Evolutionary conservation across 2,888 invertebrate genomes (phyloP).

Genomic region (Mellilla xanthometata): DNA sequence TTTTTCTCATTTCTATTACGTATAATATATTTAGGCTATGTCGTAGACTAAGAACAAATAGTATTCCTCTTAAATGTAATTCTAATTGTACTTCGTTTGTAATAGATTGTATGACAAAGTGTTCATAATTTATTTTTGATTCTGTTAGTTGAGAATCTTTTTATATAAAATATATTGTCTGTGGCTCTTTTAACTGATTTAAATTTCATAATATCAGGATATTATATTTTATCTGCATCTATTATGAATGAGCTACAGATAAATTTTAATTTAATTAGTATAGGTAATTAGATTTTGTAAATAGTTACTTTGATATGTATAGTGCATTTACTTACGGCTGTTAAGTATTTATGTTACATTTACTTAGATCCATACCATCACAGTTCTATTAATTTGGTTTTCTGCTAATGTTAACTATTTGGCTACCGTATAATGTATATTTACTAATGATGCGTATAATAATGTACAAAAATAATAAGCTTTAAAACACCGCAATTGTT

Average conservation of each 20-base stretch:
- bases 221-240: too few relatives aligned
- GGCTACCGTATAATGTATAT: constrained; percentile 32
- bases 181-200: too few relatives aligned
- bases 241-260: constrained; percentile 13
- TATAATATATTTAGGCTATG: constrained; percentile 51
- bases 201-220: too few relatives aligned
- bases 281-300: constrained; percentile 47
- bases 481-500: constrained; percentile 68
- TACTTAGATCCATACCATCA: constrained; percentile 52
- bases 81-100: constrained; percentile 41
- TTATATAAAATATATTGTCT: constrained; percentile 32
- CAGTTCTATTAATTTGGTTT: constrained; percentile 46
- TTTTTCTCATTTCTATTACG: background rate
- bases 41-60: constrained; percentile 58
- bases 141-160: constrained; percentile 42
- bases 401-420: constrained; percentile 47
- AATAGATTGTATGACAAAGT: constrained; percentile 49
- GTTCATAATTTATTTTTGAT: constrained; percentile 67
- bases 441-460: constrained; percentile 74
- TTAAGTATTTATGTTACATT: constrained; percentile 63
- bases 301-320: constrained; percentile 69
- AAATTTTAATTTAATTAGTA: constrained; percentile 14
- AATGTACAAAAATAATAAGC: constrained; percentile 80
- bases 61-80: constrained; percentile 61
- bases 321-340: constrained; percentile 77